Base-by-base conservation (phyloP, 2,797 vertebrate species). In the Paratrypauchen microcephalus region DNA sequence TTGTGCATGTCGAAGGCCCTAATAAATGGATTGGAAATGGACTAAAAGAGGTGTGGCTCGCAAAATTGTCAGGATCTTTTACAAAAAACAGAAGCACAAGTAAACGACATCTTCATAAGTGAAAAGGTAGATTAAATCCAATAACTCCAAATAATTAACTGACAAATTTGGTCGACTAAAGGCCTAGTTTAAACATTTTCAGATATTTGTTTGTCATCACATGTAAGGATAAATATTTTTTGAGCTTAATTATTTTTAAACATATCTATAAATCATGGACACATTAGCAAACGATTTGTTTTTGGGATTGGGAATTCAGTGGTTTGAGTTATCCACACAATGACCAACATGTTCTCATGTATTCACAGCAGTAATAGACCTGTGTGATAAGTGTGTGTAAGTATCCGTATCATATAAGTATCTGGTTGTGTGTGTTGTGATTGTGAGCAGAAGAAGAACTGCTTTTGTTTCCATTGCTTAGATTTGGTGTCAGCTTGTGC, bases 401-500 rank as follows among this genome's bases (percentile, higher is more conserved):
- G 1, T 62, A 45, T 41, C 39, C 13, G 13, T 15, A 15, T 15
- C 4, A 55, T 54, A 21, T 55, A 11, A 4, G 0, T 62, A 45
- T 24, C 21, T 45, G 24, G 1, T 69, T 82, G 74, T 69, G 55
- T 18, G 24, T 28, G 68, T 50, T 71, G 48, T 50, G 26, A 64
- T 39, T 61, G 56, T 70, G 8, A 0, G 48, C 52, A 52, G 55
- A 64, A 50, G 7, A 71, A 48, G 54, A n/a, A 5, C 19, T 56
- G 64, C 65, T 67, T n/a, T 59, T 57, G 55, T 57, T 36, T 62
- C 39, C 59, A 59, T 67, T 70, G 23, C 45, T 59, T 13, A 60
- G 57, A 55, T n/a, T 65, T 16, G 69, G 0, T 41, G 57, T 32
- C 63, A 70, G 59, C 77, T 64, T 78, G 74, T 81, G 74, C 66